A percentile compares a stretch with the other conserved stretches of the same genome.
Conservation (phyloP, 2,113 vertebrate genomes). For the Tragelaphus strepsiceros region DNA sequence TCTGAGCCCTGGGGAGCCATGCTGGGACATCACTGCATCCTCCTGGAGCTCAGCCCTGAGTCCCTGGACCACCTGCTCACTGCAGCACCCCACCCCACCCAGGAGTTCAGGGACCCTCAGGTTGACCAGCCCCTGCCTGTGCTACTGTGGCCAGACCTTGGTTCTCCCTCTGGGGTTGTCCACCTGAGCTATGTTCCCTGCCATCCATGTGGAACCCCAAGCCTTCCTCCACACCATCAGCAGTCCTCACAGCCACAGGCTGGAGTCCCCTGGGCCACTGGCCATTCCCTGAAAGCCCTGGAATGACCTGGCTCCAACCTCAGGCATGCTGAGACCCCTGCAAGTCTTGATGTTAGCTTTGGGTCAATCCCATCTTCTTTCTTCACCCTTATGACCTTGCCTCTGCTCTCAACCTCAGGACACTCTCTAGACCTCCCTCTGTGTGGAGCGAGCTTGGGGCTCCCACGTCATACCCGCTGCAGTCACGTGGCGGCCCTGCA, state of each 20-base stretch:
- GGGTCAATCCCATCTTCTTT: neutral
- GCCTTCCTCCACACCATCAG: neutral
- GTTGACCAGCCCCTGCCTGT: neutral
- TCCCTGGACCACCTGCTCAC: neutral
- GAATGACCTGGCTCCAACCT: neutral
- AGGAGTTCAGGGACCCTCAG: neutral
- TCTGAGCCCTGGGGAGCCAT: neutral
- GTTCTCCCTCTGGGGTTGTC: accelerated
- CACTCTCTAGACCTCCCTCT: neutral
- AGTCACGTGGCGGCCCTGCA: accelerated
- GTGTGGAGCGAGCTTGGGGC: accelerated
- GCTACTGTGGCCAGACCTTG: neutral
- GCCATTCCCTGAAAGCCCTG: accelerated
- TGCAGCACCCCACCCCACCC: accelerated
- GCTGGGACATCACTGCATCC: too few relatives aligned
- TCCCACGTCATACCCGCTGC: neutral
- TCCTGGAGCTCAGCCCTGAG: neutral
- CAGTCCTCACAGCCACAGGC: neutral
- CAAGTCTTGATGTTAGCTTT: neutral
- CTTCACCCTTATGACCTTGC: neutral
- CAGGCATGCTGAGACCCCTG: neutral
- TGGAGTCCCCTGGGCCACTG: neutral
- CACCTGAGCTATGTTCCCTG: neutral
- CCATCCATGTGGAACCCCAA: neutral
- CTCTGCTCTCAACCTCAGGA: neutral